A percentile compares a stretch with the other conserved stretches of the same genome.
These are phyloP conservation scores for Microtus ochrogaster DNA, from an alignment of 2,113 vertebrate species.

Conservation along the genomic window DNA sequence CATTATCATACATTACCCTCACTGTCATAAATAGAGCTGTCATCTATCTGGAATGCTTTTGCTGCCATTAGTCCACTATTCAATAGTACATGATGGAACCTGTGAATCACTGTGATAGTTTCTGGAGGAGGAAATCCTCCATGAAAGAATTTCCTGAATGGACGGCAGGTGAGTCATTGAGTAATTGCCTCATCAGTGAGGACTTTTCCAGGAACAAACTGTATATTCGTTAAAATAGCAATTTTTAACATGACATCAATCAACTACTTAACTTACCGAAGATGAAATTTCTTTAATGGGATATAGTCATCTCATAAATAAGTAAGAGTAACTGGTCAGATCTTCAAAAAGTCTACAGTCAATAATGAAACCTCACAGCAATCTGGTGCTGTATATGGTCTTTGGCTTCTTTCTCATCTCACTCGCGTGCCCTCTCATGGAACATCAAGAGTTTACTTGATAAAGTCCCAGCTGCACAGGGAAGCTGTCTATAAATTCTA, in stretches of 20 bases:
- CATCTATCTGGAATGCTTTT: not conserved
- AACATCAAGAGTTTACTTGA: not conserved
- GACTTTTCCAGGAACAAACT: not conserved
- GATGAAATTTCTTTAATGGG: not conserved
- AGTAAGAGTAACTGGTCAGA: not conserved
- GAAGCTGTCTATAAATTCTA: not conserved
- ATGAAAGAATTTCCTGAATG: not conserved
- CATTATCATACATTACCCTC: not conserved
- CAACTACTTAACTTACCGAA: not conserved
- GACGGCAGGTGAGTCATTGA: not conserved
- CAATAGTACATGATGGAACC: not conserved
- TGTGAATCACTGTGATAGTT: not conserved
- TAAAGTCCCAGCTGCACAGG: not conserved
- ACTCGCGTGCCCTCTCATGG: not conserved
- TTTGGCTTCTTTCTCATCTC: not conserved
- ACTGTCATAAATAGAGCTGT: not conserved
- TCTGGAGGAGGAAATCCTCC: not conserved
- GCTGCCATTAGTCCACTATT: not conserved
- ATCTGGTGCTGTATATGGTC: not conserved
- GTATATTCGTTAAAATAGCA: conserved; percentile 2
- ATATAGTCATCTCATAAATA: not conserved
- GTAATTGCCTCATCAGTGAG: not conserved
- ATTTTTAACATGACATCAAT: not conserved
- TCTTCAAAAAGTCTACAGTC: not conserved
- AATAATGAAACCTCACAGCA: not conserved